A percentile compares a stretch with the other conserved stretches of the same genome.
Evolutionary conservation across 2,113 vertebrate species (phyloP).

Genomic region (Muntiacus reevesi): DNA sequence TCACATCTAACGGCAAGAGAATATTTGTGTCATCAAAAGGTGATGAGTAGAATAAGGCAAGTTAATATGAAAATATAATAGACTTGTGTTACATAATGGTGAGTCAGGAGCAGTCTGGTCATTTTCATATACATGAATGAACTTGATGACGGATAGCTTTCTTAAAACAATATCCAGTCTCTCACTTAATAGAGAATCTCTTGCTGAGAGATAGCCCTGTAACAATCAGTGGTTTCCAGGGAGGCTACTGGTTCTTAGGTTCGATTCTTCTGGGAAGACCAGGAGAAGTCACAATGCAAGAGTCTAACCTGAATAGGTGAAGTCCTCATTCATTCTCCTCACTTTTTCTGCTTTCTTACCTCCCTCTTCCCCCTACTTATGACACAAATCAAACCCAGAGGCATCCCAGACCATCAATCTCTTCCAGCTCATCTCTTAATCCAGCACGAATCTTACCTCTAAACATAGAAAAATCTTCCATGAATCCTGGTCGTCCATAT

Average conservation of each 20-base stretch:
- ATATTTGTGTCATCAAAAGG: constrained; percentile 37
- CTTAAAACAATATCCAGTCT: not conserved
- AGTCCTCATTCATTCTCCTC: not conserved
- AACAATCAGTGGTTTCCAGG: not conserved
- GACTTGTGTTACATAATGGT: not conserved
- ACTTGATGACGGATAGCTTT: not conserved
- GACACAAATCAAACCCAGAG: not conserved
- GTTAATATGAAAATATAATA: not conserved
- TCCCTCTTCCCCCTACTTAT: not conserved
- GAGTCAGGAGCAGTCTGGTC: not conserved
- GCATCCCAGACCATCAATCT: not conserved
- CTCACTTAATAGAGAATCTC: not conserved
- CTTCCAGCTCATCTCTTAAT: not conserved
- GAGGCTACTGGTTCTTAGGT: not conserved
- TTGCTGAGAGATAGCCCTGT: not conserved
- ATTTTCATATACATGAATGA: not conserved
- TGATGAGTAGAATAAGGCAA: constrained; percentile 19
- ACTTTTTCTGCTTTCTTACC: not conserved
- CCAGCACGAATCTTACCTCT: not conserved
- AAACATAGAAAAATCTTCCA: not conserved
- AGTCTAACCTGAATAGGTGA: not conserved
- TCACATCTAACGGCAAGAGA: not conserved
- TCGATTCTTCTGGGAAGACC: not conserved
- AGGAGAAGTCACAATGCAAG: not conserved
- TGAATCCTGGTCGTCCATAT: not conserved